A percentile compares a stretch with the other conserved stretches of the same genome.
Evolutionary conservation across 1,140 invertebrate species (phyloP).

Genomic region (Papilio dardanus): DNA sequence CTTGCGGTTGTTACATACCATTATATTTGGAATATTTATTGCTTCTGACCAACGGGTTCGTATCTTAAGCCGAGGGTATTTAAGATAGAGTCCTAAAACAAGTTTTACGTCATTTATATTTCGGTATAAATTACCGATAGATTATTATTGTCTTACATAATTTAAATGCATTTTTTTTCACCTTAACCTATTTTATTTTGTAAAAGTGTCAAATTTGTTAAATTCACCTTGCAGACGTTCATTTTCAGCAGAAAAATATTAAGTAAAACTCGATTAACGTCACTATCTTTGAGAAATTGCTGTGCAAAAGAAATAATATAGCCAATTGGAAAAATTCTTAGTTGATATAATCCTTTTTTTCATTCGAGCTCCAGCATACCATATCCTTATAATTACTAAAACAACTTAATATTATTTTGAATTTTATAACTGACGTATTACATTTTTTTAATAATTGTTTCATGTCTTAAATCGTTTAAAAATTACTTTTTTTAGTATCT

Average conservation of each 20-base stretch:
- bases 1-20: constrained; percentile 5
- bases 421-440: not conserved
- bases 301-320: constrained; percentile 16
- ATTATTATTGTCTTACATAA: not conserved
- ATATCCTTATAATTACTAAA: not conserved
- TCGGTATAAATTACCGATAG: not conserved
- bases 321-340: constrained; percentile 29
- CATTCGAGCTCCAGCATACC: not conserved
- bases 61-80: constrained; percentile 7
- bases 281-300: constrained; percentile 28
- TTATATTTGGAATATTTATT: constrained; percentile 14
- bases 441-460: not conserved
- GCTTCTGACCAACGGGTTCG: not conserved
- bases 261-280: constrained; percentile 29
- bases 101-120: not conserved
- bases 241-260: constrained; percentile 21
- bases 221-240: not conserved
- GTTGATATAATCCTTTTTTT: constrained; percentile 4
- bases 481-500: not conserved
- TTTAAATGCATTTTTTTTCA: not conserved
- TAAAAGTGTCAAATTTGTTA: not conserved
- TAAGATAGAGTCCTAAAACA: not conserved
- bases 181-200: not conserved
- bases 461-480: not conserved
- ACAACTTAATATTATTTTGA: not conserved